Evolutionary conservation across 2,888 invertebrate species (phyloP).

Genomic region (Euphydryas editha): DNA sequence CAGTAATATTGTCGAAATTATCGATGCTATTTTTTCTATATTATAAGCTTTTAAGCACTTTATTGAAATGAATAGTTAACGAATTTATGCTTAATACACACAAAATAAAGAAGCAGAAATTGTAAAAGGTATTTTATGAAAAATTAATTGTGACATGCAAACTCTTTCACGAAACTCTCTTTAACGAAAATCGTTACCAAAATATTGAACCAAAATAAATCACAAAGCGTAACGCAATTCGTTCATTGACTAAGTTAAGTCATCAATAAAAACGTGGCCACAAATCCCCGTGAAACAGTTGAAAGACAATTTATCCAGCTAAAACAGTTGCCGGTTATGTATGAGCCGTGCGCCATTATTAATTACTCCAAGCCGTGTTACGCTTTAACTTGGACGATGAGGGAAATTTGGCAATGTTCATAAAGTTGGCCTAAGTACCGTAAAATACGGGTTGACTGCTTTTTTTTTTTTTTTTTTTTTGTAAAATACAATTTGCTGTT

Average conservation of each 20-base stretch:
- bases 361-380: slow-evolving; percentile 57
- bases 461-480: background rate
- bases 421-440: slow-evolving; percentile 17
- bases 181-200: background rate
- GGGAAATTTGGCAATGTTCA: slow-evolving; percentile 50
- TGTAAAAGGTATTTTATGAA: too few species aligned
- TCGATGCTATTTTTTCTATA: too few species aligned
- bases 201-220: background rate
- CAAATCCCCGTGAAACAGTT: slow-evolving; percentile 41
- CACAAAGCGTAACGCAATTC: slow-evolving; percentile 10
- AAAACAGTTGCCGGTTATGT: slow-evolving; percentile 51
- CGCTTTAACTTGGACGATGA: slow-evolving; percentile 62
- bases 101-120: too few species aligned
- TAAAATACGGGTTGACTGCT: background rate
- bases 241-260: slow-evolving; percentile 29
- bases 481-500: too few species aligned
- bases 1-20: too few species aligned
- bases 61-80: too few species aligned
- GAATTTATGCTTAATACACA: too few species aligned
- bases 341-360: slow-evolving; percentile 59
- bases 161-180: background rate
- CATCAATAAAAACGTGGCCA: slow-evolving; percentile 40
- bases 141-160: too few species aligned
- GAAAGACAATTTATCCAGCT: slow-evolving; percentile 50
- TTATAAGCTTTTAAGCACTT: too few species aligned